Evolutionary conservation across 2,888 invertebrate species (phyloP), one percentile per base, ranked within the genome.

Genomic region (Acleris cristana): DNA sequence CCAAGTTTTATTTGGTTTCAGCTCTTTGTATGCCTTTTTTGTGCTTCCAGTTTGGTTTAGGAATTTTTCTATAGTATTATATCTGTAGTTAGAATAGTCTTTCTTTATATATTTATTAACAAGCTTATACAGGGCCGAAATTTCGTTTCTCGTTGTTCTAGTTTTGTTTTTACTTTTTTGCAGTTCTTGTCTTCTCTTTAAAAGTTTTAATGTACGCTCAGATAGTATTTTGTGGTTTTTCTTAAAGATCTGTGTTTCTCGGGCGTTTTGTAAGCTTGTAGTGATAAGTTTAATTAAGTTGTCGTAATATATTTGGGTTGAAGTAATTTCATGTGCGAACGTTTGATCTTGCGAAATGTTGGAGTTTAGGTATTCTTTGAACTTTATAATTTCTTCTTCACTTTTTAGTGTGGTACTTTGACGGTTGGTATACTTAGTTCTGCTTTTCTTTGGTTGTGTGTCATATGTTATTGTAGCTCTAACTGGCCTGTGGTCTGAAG

Each of bases 401-500:
- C 12, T 65, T 58, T 26, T 63, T 16, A 56, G 3, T 30, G 34
- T 55, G n/a, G 8, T 44, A 4, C 40, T 55, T 23, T 44, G 21
- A 19, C 18, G 26, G 34, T 23, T 52, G n/a, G 14, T 65, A 45
- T n/a, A 67, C 8, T n/a, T 53, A 19, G 16, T 52, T 18, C 68
- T 8, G 48, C 40, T 69, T 34, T 64, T 69, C 30, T 49, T 66
- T 51, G 21, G 21, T 58, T 61, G 49, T 60, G 45, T 48, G 7
- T 58, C 30, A 3, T 34, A 18, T 54, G 40, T 64, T 19, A 71
- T 63, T 45, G 64, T 71, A 21, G 61, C 70, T 62, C 70, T 61
- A 7, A 71, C 26, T 30, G 59, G 63, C 23, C 23, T 23, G 45
- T 72, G 71, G n/a, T 73, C 72, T 52, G 70, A 69, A 0, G 61